These are phyloP conservation scores for Omphaloscelis lunosa DNA, from an alignment of 2,888 invertebrate genomes.

Conservation along the genomic window DNA sequence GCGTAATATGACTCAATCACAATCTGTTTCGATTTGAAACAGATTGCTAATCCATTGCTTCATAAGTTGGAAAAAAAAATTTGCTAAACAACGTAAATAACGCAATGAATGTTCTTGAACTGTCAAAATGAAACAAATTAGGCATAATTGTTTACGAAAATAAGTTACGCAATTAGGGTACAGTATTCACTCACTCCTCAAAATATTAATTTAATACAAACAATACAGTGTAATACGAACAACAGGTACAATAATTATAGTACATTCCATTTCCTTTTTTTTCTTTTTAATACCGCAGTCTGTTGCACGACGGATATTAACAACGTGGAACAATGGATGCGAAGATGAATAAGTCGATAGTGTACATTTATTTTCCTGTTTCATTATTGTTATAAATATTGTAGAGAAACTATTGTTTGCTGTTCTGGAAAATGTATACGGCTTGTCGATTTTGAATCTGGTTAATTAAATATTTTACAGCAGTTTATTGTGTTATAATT, in stretches of 20 bases:
- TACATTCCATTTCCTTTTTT: slow-evolving; percentile 64
- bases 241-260: slow-evolving; percentile 55
- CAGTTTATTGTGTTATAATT: background rate
- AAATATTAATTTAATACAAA: slow-evolving; percentile 17
- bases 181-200: background rate
- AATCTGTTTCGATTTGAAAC: too few relatives aligned
- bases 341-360: slow-evolving; percentile 59
- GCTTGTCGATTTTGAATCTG: background rate
- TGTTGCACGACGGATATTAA: slow-evolving; percentile 70
- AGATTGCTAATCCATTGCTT: too few relatives aligned
- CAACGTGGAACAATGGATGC: slow-evolving; percentile 64
- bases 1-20: too few relatives aligned
- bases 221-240: slow-evolving; percentile 35
- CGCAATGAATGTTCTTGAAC: too few relatives aligned
- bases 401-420: slow-evolving; percentile 22
- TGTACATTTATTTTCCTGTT: slow-evolving; percentile 49
- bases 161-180: too few relatives aligned
- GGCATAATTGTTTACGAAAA: too few relatives aligned
- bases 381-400: slow-evolving; percentile 26
- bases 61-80: too few relatives aligned
- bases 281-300: slow-evolving; percentile 62
- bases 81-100: too few relatives aligned
- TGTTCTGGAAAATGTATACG: slow-evolving; percentile 5
- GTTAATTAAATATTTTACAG: background rate
- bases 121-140: too few relatives aligned